A percentile compares a stretch with the other conserved stretches of the same genome.
These are phyloP conservation scores for Melanchra persicariae DNA, from an alignment of 2,888 invertebrate genomes.

Conservation along the genomic window DNA sequence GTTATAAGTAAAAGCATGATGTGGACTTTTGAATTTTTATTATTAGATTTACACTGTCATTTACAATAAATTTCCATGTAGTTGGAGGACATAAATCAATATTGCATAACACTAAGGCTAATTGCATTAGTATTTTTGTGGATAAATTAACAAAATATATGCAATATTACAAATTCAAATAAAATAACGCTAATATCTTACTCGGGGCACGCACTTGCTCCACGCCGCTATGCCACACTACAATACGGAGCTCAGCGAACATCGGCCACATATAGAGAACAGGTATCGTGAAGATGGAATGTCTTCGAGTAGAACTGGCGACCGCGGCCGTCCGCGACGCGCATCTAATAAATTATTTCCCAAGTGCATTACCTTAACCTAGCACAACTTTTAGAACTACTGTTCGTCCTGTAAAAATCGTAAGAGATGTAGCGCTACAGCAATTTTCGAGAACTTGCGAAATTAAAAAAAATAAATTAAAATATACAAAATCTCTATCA, in stretches of 20 bases:
- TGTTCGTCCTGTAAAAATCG: constrained; percentile 83
- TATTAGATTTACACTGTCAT: constrained; percentile 91
- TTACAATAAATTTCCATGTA: constrained; percentile 91
- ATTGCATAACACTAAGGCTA: constrained; percentile 91
- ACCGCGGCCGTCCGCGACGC: constrained; percentile 66
- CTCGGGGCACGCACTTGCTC: constrained; percentile 87
- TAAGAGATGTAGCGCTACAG: constrained; percentile 88
- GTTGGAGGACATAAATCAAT: constrained; percentile 91
- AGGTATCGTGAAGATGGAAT: constrained; percentile 82
- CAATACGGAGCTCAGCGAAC: constrained; percentile 73
- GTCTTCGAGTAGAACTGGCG: constrained; percentile 76
- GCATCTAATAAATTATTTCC: constrained; percentile 80
- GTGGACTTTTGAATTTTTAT: constrained; percentile 90
- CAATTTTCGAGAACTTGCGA: constrained; percentile 87
- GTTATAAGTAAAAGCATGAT: constrained; percentile 74
- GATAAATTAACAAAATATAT: constrained; percentile 90
- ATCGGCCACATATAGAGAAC: constrained; percentile 72
- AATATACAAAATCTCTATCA: constrained; percentile 91
- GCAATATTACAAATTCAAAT: constrained; percentile 90
- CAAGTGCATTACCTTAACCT: constrained; percentile 87
- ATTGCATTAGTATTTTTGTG: constrained; percentile 90
- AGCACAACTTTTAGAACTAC: constrained; percentile 88
- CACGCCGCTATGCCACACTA: constrained; percentile 75
- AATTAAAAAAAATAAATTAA: constrained; percentile 91
- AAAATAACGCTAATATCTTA: constrained; percentile 91